Evolutionary conservation across 2,888 invertebrate species (phyloP).

Genomic region (Drosophila affinis): DNA sequence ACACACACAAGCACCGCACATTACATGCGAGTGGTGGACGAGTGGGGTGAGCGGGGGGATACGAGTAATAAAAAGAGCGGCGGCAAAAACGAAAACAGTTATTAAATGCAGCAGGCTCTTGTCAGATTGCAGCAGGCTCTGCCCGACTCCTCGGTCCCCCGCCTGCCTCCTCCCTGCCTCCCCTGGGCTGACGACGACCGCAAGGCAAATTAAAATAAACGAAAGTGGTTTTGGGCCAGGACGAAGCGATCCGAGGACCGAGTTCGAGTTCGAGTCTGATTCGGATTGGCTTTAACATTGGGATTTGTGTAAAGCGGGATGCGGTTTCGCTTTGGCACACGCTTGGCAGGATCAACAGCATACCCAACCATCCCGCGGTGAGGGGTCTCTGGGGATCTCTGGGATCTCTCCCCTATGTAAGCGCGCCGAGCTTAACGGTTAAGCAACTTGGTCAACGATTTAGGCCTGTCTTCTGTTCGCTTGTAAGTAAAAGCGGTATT

Average conservation of each 20-base stretch:
- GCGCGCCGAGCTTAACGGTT: conserved; percentile 69
- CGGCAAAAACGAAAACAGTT: conserved; percentile 75
- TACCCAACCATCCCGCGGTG: background rate
- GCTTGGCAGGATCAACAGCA: conserved; percentile 28
- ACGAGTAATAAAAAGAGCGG: conserved; percentile 47
- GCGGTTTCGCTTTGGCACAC: conserved; percentile 64
- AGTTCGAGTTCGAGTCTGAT: conserved; percentile 2
- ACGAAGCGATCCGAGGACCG: conserved; percentile 47
- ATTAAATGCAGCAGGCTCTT: conserved; percentile 75
- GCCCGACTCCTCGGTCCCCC: conserved; percentile 1
- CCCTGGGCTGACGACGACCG: conserved; percentile 52
- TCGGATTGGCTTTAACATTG: conserved; percentile 31
- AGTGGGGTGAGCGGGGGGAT: conserved; percentile 18
- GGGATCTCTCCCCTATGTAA: conserved; percentile 51
- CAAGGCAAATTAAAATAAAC: conserved; percentile 77
- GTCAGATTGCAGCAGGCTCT: conserved; percentile 74
- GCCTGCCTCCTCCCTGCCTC: background rate
- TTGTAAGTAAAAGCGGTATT: conserved; percentile 51
- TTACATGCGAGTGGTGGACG: conserved; percentile 20
- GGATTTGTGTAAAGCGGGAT: conserved; percentile 52
- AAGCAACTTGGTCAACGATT: conserved; percentile 40
- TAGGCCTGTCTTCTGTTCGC: conserved; percentile 51
- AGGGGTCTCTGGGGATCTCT: background rate
- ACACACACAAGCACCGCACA: conserved; percentile 5
- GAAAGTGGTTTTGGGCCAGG: conserved; percentile 75